Evolutionary conservation across 1,140 invertebrate genomes (phyloP).

Genomic region (Armadillidium nasatum): DNA sequence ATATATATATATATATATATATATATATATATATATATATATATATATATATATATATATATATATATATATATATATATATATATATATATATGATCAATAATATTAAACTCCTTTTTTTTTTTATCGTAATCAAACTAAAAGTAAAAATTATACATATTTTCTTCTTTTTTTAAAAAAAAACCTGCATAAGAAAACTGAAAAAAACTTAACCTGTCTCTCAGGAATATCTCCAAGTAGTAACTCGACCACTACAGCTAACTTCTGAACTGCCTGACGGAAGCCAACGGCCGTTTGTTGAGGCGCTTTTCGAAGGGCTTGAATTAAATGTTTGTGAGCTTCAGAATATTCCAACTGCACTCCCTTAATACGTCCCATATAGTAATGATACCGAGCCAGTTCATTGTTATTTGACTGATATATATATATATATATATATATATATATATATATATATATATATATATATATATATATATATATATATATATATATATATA

Average conservation of each 20-base stretch:
- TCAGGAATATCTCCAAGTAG: conserved; percentile 97
- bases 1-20: neutral
- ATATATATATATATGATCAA: neutral
- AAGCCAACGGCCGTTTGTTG: conserved; percentile 97
- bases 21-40: neutral
- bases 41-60: neutral
- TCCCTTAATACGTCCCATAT: conserved; percentile 94
- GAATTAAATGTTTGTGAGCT: conserved; percentile 91
- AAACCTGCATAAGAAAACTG: no score
- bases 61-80: neutral
- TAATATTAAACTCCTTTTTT: no score
- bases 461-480: no score
- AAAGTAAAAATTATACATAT: no score
- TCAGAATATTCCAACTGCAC: conserved; percentile 94
- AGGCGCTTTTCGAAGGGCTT: conserved; percentile 88
- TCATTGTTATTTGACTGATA: conserved; percentile 89
- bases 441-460: no score
- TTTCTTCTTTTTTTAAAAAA: no score
- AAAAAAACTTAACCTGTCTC: conserved; percentile 47
- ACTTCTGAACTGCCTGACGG: conserved; percentile 93
- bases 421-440: neutral
- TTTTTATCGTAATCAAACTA: no score
- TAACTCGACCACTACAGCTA: conserved; percentile 92
- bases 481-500: no score
- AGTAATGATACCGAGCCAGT: conserved; percentile 95